Conservation (phyloP, 2,113 vertebrate species). For the Melospiza melodia region DNA sequence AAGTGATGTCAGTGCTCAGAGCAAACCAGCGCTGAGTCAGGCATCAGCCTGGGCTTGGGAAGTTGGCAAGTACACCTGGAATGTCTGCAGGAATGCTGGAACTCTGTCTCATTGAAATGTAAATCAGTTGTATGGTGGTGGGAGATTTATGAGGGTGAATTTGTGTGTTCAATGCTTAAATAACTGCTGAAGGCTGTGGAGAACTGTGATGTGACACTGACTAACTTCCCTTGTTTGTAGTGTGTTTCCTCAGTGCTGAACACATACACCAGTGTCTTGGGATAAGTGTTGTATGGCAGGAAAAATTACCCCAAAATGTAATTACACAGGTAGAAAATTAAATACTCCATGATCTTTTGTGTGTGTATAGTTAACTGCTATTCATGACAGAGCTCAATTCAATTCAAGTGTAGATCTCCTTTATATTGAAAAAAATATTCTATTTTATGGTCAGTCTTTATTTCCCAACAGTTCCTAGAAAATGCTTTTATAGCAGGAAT, state of each 20-base stretch:
- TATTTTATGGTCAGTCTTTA: neutral
- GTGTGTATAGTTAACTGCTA: neutral
- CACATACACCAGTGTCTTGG: constrained; percentile 5
- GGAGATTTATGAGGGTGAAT: neutral
- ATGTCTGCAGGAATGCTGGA: constrained; percentile 61
- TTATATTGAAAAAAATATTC: neutral
- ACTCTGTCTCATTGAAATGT: neutral
- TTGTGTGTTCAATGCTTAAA: neutral
- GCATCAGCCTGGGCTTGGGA: neutral
- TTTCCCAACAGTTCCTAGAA: neutral
- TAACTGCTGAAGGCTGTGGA: neutral
- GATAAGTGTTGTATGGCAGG: constrained; percentile 44
- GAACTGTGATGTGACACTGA: neutral
- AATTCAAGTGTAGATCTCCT: neutral
- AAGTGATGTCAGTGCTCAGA: neutral
- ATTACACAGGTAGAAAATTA: neutral
- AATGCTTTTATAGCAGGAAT: neutral
- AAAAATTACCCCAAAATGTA: neutral
- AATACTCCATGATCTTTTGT: neutral
- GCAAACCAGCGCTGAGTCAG: neutral
- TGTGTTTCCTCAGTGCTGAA: constrained; percentile 29
- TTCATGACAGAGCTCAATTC: neutral
- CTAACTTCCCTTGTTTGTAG: constrained; percentile 43
- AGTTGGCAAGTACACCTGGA: constrained; percentile 69
- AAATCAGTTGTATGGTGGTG: neutral